Conservation (phyloP, 2,888 invertebrate species). For the Epirrita christyi region DNA sequence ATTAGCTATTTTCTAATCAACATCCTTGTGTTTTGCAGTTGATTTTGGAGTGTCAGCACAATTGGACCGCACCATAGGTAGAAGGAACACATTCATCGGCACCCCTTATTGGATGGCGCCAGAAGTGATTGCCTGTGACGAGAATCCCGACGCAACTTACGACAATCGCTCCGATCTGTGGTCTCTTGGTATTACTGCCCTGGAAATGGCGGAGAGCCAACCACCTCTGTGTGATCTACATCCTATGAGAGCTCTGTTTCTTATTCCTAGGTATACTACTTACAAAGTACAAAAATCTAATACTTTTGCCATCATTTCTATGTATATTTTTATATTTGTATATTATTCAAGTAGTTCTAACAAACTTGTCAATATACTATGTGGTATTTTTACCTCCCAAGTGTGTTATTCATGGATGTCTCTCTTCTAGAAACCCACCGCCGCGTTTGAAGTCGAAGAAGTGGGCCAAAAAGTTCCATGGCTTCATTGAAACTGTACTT, state of each 20-base stretch:
- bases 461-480: slow-evolving; percentile 98
- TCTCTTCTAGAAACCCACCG: slow-evolving; percentile 93
- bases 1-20: background rate
- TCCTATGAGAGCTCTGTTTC: slow-evolving; percentile 99
- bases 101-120: slow-evolving; percentile 99
- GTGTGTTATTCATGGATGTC: slow-evolving; percentile 26
- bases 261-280: slow-evolving; percentile 90
- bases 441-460: slow-evolving; percentile 99
- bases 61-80: slow-evolving; percentile 98
- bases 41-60: slow-evolving; percentile 99
- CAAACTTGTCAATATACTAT: background rate
- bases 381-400: background rate
- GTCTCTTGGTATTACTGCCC: slow-evolving; percentile 98
- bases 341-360: background rate
- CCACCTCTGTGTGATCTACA: slow-evolving; percentile 99
- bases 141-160: slow-evolving; percentile 99
- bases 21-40: slow-evolving; percentile 82
- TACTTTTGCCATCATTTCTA: background rate
- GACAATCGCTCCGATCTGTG: slow-evolving; percentile 98
- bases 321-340: too few relatives aligned
- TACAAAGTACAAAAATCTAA: background rate
- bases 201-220: slow-evolving; percentile 99
- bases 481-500: slow-evolving; percentile 99
- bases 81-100: slow-evolving; percentile 99
- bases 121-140: slow-evolving; percentile 99